Base-by-base conservation (phyloP, 2,888 invertebrate species). In the Boloria euphrosyne region DNA sequence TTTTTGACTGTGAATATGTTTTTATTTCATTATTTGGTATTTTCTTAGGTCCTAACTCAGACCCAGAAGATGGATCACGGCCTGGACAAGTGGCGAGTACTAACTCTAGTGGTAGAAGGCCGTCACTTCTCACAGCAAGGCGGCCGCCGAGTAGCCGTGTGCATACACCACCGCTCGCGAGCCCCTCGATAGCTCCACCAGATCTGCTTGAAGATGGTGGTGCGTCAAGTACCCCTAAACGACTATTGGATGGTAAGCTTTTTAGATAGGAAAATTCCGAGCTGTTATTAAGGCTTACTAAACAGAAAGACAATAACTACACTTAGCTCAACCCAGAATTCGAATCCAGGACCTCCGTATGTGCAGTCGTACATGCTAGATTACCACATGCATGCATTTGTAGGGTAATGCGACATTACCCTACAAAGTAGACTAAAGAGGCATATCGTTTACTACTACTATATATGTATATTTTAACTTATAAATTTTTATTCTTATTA, bases 171-270 rank as follows among this genome's bases (percentile, higher is more conserved):
- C 96, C 95, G 22, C 93, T 95, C 51, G 95, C 94, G 75, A 95
- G 96, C 62, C 91, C 94, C 22, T 89, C 94, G 46, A 94, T 93
- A 74, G 94, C 94, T 22, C 94, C 93, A 14, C 95, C 95, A 63
- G 95, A 95, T 76, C 85, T 94, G 2, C 86, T 96, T 75, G 95
- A 96, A 80, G 96, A 96, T 77, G 96, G 96, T 71, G 96, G 96
- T n/a, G 96, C 96, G 64, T 96, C 96, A 17, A 96, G 96, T 75
- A 96, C 96, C 46, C 96, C 96, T 65, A 95, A 95, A 79, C 88
- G 95, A 71, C 86, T 95, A 70, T 93, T 95, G 71, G 94, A 93
- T 72, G 94, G 94, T 93, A 89, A 87, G 81, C 82, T 10, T 13
- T 31, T 38, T 18, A 47, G 44, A 14, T 38, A 7, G 16, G 43